phyloP scores from a whole-genome alignment of 2,888 invertebrate species.

The Icerya purchasi region DNA sequence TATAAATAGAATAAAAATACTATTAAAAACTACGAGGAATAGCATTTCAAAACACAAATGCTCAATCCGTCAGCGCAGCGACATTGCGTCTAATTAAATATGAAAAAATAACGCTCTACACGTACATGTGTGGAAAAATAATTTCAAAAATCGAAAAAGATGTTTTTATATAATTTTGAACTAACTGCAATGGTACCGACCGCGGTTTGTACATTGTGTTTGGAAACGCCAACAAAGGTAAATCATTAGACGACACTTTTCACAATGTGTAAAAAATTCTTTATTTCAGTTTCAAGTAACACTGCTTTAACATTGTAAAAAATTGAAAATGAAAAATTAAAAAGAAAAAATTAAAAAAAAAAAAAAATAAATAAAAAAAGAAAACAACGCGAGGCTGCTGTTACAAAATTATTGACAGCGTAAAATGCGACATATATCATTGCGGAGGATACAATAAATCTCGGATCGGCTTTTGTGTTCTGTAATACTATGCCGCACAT shows the following conservation, averaged over 20 bases:
- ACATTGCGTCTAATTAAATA: slow-evolving; percentile 16
- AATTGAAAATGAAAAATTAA: not conserved
- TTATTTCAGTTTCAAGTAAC: no score
- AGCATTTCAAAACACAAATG: slow-evolving; percentile 18
- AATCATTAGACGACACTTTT: not conserved
- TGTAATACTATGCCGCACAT: slow-evolving; percentile 11
- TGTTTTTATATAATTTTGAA: not conserved
- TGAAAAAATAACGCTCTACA: not conserved
- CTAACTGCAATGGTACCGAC: slow-evolving; percentile 17
- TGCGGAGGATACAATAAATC: no score
- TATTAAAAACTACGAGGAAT: not conserved
- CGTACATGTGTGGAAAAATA: not conserved
- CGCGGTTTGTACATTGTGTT: slow-evolving; percentile 16
- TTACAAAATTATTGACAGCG: no score
- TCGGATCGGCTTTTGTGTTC: slow-evolving; percentile 14
- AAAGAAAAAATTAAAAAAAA: no score
- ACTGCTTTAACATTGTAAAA: not conserved
- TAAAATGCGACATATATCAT: no score
- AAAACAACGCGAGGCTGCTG: no score
- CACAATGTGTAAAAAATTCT: not conserved
- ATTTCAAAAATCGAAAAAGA: not conserved
- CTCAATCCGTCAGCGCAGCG: slow-evolving; percentile 18
- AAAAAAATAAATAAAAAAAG: no score
- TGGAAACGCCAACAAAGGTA: slow-evolving; percentile 11
- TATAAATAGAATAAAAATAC: not conserved